Conservation (phyloP, 2,797 vertebrate species). For the Anabas testudineus region DNA sequence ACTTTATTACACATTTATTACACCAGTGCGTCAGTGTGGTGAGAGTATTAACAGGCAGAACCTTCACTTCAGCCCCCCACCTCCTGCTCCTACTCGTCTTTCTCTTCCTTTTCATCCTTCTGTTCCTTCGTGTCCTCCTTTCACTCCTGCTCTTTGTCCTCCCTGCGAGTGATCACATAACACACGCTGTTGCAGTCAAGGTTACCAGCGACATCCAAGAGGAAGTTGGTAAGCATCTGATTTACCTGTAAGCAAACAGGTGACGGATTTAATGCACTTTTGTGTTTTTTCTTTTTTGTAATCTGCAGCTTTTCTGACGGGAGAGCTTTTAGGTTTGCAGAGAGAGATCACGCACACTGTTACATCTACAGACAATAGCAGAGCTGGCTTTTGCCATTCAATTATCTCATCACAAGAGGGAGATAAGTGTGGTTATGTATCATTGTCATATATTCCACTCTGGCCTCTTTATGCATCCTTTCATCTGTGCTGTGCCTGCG, state of each 20-base stretch:
- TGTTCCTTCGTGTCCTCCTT: conserved; percentile 79
- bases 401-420: conserved; percentile 69
- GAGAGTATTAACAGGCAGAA: conserved; percentile 40
- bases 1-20: conserved; percentile 52
- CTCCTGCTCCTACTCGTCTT: conserved; percentile 30
- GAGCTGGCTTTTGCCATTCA: conserved; percentile 64
- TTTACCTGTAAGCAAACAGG: conserved; percentile 77
- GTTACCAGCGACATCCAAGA: conserved; percentile 86
- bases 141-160: conserved; percentile 85
- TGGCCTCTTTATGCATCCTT: conserved; percentile 71
- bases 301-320: conserved; percentile 1
- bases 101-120: conserved; percentile 43
- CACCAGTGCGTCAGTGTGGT: conserved; percentile 39
- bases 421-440: conserved; percentile 67
- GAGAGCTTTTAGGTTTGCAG: conserved; percentile 36
- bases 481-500: conserved; percentile 68
- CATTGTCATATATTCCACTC: conserved; percentile 69
- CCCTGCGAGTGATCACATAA: conserved; percentile 89
- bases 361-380: conserved; percentile 35
- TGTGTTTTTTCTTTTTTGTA: background rate
- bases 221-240: conserved; percentile 88
- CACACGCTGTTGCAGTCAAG: conserved; percentile 89
- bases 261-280: conserved; percentile 8
- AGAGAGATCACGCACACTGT: conserved; percentile 30
- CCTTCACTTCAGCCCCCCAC: background rate